Percentiles rank a stretch among this genome's conserved stretches.
Conservation (phyloP, 2,797 vertebrate species). For the Sebastes nivosus region DNA sequence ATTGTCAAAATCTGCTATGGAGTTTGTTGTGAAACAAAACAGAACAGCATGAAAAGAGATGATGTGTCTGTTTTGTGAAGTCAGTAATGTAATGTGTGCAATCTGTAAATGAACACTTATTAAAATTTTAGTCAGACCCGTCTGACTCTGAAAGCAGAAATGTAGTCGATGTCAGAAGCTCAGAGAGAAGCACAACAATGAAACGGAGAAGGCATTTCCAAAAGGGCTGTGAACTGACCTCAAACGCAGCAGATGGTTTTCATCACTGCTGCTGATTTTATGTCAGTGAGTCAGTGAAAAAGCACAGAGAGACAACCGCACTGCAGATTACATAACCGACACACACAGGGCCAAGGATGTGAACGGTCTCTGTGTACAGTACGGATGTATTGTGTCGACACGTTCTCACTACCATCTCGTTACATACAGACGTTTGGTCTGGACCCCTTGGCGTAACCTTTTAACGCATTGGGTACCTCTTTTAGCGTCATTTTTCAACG, state of each 20-base stretch:
- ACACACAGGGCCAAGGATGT: neutral
- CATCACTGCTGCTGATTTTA: constrained; percentile 28
- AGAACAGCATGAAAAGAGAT: neutral
- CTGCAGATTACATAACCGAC: constrained; percentile 26
- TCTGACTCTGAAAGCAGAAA: neutral
- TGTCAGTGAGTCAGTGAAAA: neutral
- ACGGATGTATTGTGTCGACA: neutral
- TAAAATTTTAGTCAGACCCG: neutral
- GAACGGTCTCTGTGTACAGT: neutral
- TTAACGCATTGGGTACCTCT: neutral
- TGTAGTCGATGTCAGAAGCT: neutral
- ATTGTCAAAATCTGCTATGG: neutral
- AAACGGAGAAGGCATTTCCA: neutral
- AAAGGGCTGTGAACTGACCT: neutral
- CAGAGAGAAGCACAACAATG: neutral
- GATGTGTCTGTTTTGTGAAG: neutral
- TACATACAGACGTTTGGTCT: neutral
- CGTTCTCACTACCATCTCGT: neutral
- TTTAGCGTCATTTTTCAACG: neutral
- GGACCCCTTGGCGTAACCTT: neutral
- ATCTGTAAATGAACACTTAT: neutral
- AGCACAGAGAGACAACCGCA: neutral
- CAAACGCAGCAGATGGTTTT: constrained; percentile 27
- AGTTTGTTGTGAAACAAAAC: neutral
- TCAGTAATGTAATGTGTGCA: neutral